These are phyloP conservation scores for Wiebesia pumilae DNA, from an alignment of 1,140 invertebrate species.

Conservation along the genomic window DNA sequence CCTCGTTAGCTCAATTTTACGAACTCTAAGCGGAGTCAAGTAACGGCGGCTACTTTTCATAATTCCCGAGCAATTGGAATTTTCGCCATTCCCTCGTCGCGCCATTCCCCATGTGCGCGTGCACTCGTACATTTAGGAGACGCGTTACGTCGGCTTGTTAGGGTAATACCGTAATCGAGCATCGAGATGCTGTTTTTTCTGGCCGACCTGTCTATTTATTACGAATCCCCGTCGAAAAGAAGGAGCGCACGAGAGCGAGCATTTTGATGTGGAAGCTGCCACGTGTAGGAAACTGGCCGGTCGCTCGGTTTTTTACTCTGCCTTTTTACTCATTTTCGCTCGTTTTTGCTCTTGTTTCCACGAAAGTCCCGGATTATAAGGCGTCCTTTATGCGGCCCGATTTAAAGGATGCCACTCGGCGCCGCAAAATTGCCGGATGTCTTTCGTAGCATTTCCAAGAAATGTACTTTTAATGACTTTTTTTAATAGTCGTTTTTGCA, in stretches of 20 bases:
- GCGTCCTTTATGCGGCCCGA: constrained; percentile 32
- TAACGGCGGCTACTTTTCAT: constrained; percentile 59
- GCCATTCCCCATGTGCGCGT: not conserved
- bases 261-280: constrained; percentile 29
- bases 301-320: not conserved
- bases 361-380: constrained; percentile 37
- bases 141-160: constrained; percentile 24
- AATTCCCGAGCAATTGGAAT: constrained; percentile 60
- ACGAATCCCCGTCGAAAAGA: not conserved
- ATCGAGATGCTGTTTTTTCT: not conserved
- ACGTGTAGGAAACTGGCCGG: constrained; percentile 19
- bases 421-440: constrained; percentile 47
- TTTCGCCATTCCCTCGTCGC: constrained; percentile 24
- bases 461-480: constrained; percentile 15
- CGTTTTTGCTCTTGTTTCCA: constrained; percentile 37
- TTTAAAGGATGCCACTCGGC: constrained; percentile 33
- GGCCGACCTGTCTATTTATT: not conserved
- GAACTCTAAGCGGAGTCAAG: constrained; percentile 54
- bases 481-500: constrained; percentile 18
- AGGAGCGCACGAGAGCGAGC: not conserved
- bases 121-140: not conserved
- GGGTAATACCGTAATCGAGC: constrained; percentile 22
- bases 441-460: constrained; percentile 35
- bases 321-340: not conserved
- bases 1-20: constrained; percentile 69